Evolutionary conservation across 2,113 vertebrate species (phyloP), one percentile per base, ranked within the genome.

Genomic region (Perca schrenkii): DNA sequence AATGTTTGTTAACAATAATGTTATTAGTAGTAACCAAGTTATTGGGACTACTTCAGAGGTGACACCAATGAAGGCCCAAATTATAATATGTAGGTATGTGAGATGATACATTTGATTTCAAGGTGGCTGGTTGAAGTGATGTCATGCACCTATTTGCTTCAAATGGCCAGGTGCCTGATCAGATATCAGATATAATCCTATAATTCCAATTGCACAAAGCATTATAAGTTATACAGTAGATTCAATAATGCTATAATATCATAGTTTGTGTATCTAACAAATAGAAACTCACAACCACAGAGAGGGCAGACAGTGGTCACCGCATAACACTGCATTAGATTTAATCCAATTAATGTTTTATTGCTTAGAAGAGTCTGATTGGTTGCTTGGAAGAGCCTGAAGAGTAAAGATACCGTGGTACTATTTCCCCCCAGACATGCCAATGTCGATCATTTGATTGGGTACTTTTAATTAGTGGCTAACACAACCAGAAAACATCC

Each of bases 391-490:
- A 79, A 61, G 69, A 76, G 81, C 73, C 66, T 77, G 80, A 73
- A 62, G 57, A 88, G 74, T 66, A 74, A 72, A 83, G 82, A 87
- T 63, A 86, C 76, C 65, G 76, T 57, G 74, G 56, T 56, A 58
- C 78, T 73, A 73, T 63, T 57, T 40, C 64, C 61, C 77, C 58
- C 12, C 11, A 82, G 85, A 86, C 75, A 76, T 67, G 79, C 80
- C 77, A 74, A 22, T 58, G 84, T 61, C 83, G 88, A 91, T 93
- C 69, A 90, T 86, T 89, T 91, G 80, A 92, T 92, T 85, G 82
- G 87, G 53, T 89, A 83, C 84, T 86, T 93, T 94, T 93, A 95
- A 94, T 92, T 92, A 93, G 90, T 53, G 71, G 47, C 81, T 70
- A 83, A 90, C 86, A 92, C 80, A 92, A 86, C 64, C 83, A 85